Evolutionary conservation across 2,888 invertebrate species (phyloP).

Genomic region (Hoplodrina ambigua): DNA sequence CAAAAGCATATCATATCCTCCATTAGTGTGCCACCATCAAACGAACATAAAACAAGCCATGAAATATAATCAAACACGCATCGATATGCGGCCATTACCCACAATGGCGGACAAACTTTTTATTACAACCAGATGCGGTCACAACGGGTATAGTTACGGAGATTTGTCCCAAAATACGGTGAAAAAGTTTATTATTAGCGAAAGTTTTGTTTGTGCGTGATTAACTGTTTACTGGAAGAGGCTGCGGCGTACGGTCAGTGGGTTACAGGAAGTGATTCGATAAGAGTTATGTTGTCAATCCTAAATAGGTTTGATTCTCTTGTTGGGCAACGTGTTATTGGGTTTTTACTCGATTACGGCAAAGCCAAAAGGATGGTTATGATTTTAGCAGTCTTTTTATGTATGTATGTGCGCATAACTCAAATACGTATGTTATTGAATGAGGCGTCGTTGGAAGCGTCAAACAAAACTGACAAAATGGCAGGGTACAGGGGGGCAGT

Average conservation of each 20-base stretch:
- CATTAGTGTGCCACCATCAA: constrained; percentile 35
- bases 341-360: no score
- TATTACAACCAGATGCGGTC: constrained; percentile 68
- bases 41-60: constrained; percentile 45
- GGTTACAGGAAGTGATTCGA: not conserved
- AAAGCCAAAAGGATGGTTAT: no score
- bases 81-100: constrained; percentile 58
- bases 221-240: constrained; percentile 41
- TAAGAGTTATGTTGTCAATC: constrained; percentile 12
- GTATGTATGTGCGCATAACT: no score
- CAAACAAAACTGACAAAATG: no score
- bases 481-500: no score
- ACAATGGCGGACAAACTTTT: constrained; percentile 66
- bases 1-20: constrained; percentile 22
- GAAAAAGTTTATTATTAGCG: constrained; percentile 73
- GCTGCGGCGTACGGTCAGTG: constrained; percentile 25
- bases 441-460: no score
- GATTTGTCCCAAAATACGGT: constrained; percentile 70
- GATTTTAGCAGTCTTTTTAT: no score
- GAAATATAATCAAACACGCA: constrained; percentile 58
- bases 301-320: not conserved
- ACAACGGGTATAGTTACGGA: constrained; percentile 65
- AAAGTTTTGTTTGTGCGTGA: constrained; percentile 62
- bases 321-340: no score
- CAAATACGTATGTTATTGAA: no score